These are phyloP conservation scores for Vanessa cardui DNA, from an alignment of 2,888 invertebrate genomes.

Conservation along the genomic window DNA sequence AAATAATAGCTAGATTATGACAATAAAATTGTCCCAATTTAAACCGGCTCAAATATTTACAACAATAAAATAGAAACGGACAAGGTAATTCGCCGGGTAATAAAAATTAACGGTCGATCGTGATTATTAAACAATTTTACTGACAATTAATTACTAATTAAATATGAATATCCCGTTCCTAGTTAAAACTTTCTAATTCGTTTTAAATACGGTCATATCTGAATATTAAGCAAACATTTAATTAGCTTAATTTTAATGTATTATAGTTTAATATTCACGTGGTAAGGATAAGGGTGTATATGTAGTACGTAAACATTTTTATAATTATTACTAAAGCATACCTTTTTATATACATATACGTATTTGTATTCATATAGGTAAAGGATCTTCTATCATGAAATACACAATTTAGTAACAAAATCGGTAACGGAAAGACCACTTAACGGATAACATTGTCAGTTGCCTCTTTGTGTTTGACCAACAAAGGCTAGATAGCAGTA, in stretches of 20 bases:
- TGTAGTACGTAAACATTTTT: too few species aligned
- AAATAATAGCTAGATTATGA: not conserved
- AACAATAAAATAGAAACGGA: conserved; percentile 18
- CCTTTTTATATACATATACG: too few species aligned
- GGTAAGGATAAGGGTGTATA: too few species aligned
- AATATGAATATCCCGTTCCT: conserved; percentile 24
- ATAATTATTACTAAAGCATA: too few species aligned
- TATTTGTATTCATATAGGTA: too few species aligned
- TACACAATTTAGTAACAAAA: too few species aligned
- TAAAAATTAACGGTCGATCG: conserved; percentile 25
- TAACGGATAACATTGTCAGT: too few species aligned
- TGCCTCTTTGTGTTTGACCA: too few species aligned
- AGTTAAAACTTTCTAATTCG: conserved; percentile 23
- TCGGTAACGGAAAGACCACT: too few species aligned
- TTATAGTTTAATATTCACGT: not conserved
- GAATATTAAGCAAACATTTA: not conserved
- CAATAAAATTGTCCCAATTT: conserved; percentile 11
- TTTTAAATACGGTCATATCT: conserved; percentile 11
- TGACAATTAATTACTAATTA: conserved; percentile 29
- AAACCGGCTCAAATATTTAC: conserved; percentile 15
- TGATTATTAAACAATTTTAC: conserved; percentile 18
- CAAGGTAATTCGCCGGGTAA: conserved; percentile 6
- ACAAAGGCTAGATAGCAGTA: too few species aligned
- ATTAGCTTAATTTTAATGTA: not conserved
- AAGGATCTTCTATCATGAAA: too few species aligned